phyloP scores from a whole-genome alignment of 2,888 invertebrate genomes.

The Boloria euphrosyne region DNA sequence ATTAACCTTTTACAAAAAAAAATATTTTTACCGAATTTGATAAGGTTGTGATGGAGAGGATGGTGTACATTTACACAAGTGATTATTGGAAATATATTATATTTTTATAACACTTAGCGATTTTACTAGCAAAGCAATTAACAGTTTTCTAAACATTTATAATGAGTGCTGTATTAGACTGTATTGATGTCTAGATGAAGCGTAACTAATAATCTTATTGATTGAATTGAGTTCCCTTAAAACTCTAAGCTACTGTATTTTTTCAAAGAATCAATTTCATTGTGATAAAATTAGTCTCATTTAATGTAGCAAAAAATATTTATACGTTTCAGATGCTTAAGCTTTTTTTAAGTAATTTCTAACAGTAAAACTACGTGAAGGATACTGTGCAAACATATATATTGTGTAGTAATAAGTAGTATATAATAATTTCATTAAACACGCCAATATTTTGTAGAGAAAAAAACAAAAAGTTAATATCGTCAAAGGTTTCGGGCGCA shows the following conservation, averaged over 20 bases:
- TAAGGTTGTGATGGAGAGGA: constrained; percentile 71
- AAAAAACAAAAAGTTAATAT: constrained; percentile 77
- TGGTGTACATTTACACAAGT: not conserved
- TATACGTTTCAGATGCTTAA: not conserved
- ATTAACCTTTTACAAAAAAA: constrained; percentile 62
- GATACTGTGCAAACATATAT: not conserved
- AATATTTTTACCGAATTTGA: constrained; percentile 70
- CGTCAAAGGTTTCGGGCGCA: constrained; percentile 78
- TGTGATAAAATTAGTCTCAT: constrained; percentile 62
- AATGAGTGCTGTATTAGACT: constrained; percentile 47
- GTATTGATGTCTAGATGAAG: constrained; percentile 57
- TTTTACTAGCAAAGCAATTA: not conserved
- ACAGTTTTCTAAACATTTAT: constrained; percentile 13
- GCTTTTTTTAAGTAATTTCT: too few species aligned
- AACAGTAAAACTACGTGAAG: too few species aligned
- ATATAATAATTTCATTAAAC: constrained; percentile 27
- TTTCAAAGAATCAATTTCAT: constrained; percentile 61
- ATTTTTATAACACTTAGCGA: too few species aligned
- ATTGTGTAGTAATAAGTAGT: not conserved
- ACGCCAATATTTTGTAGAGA: constrained; percentile 31
- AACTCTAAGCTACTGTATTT: constrained; percentile 47
- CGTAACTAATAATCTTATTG: constrained; percentile 68
- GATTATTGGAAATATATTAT: too few species aligned
- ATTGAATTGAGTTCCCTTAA: constrained; percentile 76
- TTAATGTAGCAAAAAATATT: constrained; percentile 41